Conservation (phyloP, 2,113 vertebrate genomes). For the Sinocyclocheilus grahami region DNA sequence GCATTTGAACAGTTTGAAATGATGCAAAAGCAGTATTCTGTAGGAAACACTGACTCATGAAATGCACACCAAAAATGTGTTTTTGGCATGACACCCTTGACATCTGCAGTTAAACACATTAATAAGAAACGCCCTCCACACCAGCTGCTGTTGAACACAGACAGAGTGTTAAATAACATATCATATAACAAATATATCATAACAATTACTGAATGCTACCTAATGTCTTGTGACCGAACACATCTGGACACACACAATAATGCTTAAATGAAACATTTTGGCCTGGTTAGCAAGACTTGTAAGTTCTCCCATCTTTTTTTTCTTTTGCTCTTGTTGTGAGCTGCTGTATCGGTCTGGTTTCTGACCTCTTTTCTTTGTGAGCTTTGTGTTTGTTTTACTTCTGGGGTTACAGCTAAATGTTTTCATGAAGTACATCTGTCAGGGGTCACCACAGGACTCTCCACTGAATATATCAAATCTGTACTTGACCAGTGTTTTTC, state of each 20-base stretch:
- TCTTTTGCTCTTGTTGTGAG: neutral
- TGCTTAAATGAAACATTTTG: slow-evolving; percentile 7
- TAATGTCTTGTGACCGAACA: neutral
- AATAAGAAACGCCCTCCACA: neutral
- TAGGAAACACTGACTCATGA: slow-evolving; percentile 12
- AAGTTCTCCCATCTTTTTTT: neutral
- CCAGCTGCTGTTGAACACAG: slow-evolving; percentile 13
- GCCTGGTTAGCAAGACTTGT: neutral
- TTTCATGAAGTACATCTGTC: slow-evolving; percentile 45
- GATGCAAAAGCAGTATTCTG: slow-evolving; percentile 10
- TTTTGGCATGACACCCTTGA: slow-evolving; percentile 28
- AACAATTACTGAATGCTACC: neutral
- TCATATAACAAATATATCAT: neutral
- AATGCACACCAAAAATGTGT: slow-evolving; percentile 17
- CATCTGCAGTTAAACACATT: slow-evolving; percentile 25
- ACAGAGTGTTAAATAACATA: neutral
- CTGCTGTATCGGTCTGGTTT: neutral
- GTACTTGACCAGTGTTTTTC: neutral
- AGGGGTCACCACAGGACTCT: slow-evolving; percentile 31
- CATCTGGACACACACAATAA: neutral
- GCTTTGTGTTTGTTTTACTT: slow-evolving; percentile 53
- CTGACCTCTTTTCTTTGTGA: slow-evolving; percentile 31
- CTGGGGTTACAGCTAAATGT: slow-evolving; percentile 50
- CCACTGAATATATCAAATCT: neutral
- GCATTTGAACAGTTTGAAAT: neutral